Percentiles rank a stretch among this genome's conserved stretches.
Evolutionary conservation across 2,888 invertebrate genomes (phyloP).

Genomic region (Lymantria dispar): DNA sequence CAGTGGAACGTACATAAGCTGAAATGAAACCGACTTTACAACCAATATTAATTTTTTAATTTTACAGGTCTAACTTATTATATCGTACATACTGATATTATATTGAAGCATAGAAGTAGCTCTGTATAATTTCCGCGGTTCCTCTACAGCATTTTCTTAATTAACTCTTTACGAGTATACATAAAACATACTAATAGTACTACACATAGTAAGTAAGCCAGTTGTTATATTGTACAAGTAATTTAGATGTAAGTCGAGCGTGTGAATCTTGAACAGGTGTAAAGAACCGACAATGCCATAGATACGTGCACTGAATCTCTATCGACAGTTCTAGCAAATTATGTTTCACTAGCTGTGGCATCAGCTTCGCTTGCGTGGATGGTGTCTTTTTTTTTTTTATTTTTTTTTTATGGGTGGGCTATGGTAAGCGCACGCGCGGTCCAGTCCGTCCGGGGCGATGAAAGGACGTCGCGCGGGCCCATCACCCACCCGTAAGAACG

Average conservation of each 20-base stretch:
- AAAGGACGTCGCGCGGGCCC: no score
- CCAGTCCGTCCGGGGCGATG: no score
- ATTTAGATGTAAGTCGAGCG: constrained; percentile 36
- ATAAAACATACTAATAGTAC: constrained; percentile 5
- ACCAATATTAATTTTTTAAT: no score
- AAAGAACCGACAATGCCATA: constrained; percentile 24
- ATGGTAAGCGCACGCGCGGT: no score
- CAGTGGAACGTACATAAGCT: no score
- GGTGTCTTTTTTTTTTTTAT: no score
- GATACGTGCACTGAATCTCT: constrained; percentile 38
- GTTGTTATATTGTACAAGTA: constrained; percentile 4
- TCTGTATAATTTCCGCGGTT: neutral
- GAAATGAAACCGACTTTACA: no score
- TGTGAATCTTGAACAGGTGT: constrained; percentile 70
- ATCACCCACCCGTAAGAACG: no score
- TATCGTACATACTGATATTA: neutral
- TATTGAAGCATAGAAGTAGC: neutral
- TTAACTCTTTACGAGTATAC: neutral
- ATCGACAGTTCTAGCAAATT: constrained; percentile 4
- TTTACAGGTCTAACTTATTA: neutral
- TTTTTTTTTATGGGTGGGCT: no score
- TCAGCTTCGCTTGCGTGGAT: neutral
- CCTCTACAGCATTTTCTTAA: neutral
- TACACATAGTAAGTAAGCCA: constrained; percentile 14
- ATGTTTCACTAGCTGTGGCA: neutral